Conservation (phyloP, 2,797 vertebrate genomes). For the Thalassophryne amazonica region DNA sequence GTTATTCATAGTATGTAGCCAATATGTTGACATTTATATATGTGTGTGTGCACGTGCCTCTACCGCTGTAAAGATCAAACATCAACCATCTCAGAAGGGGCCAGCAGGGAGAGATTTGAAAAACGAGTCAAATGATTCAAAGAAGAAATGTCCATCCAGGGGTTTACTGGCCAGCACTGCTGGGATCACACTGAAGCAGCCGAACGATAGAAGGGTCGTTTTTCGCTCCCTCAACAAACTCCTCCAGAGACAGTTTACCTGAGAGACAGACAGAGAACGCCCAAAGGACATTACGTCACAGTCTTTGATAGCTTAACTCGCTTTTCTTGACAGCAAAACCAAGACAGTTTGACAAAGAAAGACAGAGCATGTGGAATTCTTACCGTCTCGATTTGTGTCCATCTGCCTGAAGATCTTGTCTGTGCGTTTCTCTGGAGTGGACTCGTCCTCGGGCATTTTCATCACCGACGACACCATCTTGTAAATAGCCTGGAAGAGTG, state of each 20-base stretch:
- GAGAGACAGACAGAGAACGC: not conserved
- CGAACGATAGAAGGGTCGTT: constrained; percentile 95
- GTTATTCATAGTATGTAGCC: constrained; percentile 28
- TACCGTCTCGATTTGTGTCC: constrained; percentile 97
- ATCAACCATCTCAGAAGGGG: constrained; percentile 33
- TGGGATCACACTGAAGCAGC: constrained; percentile 96
- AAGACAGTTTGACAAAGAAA: not conserved
- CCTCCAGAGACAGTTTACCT: constrained; percentile 97
- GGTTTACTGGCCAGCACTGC: constrained; percentile 91
- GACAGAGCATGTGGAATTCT: not conserved
- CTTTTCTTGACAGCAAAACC: not conserved
- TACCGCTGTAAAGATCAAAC: constrained; percentile 25
- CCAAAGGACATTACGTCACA: constrained; percentile 5
- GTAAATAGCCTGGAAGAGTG: constrained; percentile 88
- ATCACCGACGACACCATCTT: constrained; percentile 99
- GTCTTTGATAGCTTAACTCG: not conserved
- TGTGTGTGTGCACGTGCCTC: constrained; percentile 27
- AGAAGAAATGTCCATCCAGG: constrained; percentile 50
- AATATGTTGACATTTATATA: constrained; percentile 2
- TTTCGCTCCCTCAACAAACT: constrained; percentile 96
- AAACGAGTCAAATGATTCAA: constrained; percentile 52
- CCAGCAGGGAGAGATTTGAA: constrained; percentile 37
- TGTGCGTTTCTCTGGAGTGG: constrained; percentile 97
- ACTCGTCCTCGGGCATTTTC: constrained; percentile 99
- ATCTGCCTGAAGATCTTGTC: constrained; percentile 99